phyloP scores from a whole-genome alignment of 2,888 invertebrate genomes.

The Dicycla oo region DNA sequence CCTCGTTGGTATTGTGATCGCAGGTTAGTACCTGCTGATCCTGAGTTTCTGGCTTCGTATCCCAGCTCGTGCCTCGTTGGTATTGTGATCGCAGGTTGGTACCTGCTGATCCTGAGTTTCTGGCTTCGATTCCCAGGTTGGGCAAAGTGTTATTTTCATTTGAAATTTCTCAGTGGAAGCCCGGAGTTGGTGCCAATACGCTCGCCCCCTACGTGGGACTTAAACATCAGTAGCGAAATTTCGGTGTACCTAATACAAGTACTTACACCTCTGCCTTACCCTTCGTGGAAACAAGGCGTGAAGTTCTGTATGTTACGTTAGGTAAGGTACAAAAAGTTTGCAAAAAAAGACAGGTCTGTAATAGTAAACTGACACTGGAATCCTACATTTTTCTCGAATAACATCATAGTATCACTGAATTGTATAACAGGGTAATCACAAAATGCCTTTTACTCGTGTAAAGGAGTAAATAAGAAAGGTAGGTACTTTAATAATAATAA shows the following conservation, averaged over 20 bases:
- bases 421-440: background rate
- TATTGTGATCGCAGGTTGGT: background rate
- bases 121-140: no score
- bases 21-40: background rate
- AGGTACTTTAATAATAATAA: no score
- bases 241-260: background rate
- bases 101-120: background rate
- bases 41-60: background rate
- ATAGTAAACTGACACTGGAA: background rate
- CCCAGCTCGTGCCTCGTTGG: background rate
- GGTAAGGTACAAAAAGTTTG: background rate
- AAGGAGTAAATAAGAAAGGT: no score
- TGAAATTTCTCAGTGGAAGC: background rate
- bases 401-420: background rate
- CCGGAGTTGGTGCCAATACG: background rate
- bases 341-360: background rate
- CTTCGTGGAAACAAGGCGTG: no score
- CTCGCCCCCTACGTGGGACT: background rate
- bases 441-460: background rate
- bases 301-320: background rate
- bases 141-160: no score
- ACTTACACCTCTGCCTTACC: no score
- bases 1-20: background rate
- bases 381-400: background rate
- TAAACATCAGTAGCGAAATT: background rate